These are phyloP conservation scores for Euproctis similis DNA, from an alignment of 2,888 invertebrate genomes.

Conservation along the genomic window DNA sequence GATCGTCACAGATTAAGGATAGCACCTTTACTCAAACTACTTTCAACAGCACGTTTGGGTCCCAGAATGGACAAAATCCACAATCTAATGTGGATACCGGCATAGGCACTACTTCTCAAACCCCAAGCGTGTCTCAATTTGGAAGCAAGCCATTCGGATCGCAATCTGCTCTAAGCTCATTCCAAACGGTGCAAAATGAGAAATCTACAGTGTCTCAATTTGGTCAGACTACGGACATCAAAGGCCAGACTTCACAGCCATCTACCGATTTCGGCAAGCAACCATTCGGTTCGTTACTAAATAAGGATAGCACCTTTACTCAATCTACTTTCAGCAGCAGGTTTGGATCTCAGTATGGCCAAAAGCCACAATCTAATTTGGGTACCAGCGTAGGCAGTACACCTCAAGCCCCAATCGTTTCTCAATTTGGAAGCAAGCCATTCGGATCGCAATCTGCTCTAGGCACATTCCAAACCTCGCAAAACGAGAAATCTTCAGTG, in stretches of 20 bases:
- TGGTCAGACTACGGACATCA: background rate
- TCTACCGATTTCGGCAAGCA: background rate
- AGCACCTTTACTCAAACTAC: background rate
- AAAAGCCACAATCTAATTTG: background rate
- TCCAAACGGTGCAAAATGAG: background rate
- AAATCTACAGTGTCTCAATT: background rate
- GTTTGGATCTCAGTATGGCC: constrained; percentile 1
- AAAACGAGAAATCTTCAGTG: background rate
- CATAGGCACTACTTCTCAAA: background rate
- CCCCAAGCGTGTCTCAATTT: background rate
- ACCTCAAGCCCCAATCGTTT: no score
- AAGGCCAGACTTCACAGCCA: background rate
- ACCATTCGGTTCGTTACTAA: background rate
- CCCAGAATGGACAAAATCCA: background rate
- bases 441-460: background rate
- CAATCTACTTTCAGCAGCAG: constrained; percentile 1
- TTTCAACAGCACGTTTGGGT: background rate
- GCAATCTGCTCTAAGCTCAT: background rate
- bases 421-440: constrained; percentile 1
- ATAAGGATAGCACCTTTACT: background rate
- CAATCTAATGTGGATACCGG: no score
- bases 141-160: background rate
- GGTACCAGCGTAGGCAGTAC: no score
- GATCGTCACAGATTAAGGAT: background rate
- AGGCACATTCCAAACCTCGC: background rate